A percentile compares a stretch with the other conserved stretches of the same genome.
phyloP scores from a whole-genome alignment of 2,797 vertebrate species.

The Leptatherina wallacei region DNA sequence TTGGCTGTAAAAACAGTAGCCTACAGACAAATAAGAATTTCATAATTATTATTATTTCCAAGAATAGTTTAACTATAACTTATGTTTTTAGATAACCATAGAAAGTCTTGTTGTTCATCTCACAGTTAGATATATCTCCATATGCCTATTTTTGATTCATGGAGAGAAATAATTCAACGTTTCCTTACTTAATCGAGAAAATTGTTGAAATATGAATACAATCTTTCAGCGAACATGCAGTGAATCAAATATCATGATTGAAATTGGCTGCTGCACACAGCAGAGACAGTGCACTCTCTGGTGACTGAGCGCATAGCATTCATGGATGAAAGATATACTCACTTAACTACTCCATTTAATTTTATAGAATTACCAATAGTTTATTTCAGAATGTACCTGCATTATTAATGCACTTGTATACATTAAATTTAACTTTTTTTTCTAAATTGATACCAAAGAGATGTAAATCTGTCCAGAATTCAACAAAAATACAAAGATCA shows the following conservation, averaged over 20 bases:
- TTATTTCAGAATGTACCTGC: no score
- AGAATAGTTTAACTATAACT: not conserved
- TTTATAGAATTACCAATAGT: not conserved
- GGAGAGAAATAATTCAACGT: not conserved
- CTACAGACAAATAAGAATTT: not conserved
- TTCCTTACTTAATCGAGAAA: not conserved
- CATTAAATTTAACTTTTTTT: no score
- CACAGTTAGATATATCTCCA: not conserved
- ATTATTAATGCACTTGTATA: no score
- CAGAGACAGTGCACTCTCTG: constrained; percentile 37
- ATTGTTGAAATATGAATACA: not conserved
- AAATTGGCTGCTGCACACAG: constrained; percentile 5
- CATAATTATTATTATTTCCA: not conserved
- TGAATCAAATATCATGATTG: no score
- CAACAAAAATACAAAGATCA: not conserved
- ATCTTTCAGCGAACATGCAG: no score
- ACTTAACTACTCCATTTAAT: not conserved
- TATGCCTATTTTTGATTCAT: not conserved
- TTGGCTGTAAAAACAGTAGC: constrained; percentile 5
- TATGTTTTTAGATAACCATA: not conserved
- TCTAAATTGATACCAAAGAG: no score
- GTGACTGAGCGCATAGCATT: constrained; percentile 46
- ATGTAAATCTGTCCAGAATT: not conserved
- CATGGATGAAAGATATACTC: constrained; percentile 4
- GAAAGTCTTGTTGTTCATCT: not conserved